Evolutionary conservation across 2,113 vertebrate species (phyloP), one percentile per base, ranked within the genome.

Genomic region (Pseudorectes ferrugineus): DNA sequence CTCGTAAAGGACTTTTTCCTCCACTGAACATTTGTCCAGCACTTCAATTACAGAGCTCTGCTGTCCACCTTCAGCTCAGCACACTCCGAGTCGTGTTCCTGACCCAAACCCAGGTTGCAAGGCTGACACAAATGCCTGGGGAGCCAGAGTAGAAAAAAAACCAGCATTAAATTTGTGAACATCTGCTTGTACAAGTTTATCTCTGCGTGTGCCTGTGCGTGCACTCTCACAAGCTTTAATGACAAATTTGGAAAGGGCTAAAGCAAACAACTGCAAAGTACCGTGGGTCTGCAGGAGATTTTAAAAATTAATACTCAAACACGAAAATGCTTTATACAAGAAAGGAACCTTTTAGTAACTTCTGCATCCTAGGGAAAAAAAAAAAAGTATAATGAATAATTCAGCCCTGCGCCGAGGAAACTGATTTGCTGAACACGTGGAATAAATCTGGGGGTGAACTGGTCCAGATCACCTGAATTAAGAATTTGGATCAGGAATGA

Each of bases 231-330:
- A 9, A 25, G 81, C 67, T 71, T 70, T 62, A 63, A 20, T 74
- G 88, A 42, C n/a, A 54, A 22, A 65, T 62, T 38, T 63, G 51
- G 38, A 55, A 29, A 35, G 74, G 72, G 51, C 51, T 12, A 19
- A 86, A 75, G 74, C 62, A 70, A 85, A 82, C 42, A 79, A 25
- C 74, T 65, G 49, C 33, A 36, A 85, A 91, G 88, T 55, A 76
- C 81, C 25, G 36, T 8, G 38, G 77, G 17, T 25, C 65, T 91
- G 63, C 61, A 79, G 81, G 33, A 83, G 88, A 12, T 71, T 96
- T 97, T 97, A 97, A 97, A 96, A 97, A 97, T 97, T 96, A 90
- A 97, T 97, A 95, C 89, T 83, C 72, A 43, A 77, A 95, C 95
- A 96, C 1, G 94, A 81, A 97, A 97, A 96, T 94, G 94, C 95